These are phyloP conservation scores for Siniperca undulata DNA, from an alignment of 2,797 vertebrate species.

Conservation along the genomic window DNA sequence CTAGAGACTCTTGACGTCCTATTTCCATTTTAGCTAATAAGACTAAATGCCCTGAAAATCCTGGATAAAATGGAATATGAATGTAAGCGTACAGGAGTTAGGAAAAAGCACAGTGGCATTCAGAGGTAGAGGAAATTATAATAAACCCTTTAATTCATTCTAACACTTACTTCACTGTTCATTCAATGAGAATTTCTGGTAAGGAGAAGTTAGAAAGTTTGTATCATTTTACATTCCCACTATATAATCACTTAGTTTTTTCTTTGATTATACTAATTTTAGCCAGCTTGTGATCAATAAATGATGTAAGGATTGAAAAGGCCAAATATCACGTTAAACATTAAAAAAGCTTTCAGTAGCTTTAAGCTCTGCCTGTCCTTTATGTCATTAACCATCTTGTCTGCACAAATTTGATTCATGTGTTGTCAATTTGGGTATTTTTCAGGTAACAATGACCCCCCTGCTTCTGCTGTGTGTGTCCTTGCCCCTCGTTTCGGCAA, in stretches of 20 bases:
- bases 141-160: constrained; percentile 25
- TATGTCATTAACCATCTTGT: not conserved
- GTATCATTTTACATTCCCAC: not conserved
- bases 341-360: not conserved
- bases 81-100: constrained; percentile 9
- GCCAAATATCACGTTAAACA: not conserved
- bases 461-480: constrained; percentile 90
- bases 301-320: not conserved
- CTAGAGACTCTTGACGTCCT: constrained; percentile 28
- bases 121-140: constrained; percentile 23
- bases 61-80: constrained; percentile 26
- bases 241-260: not conserved
- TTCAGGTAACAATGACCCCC: constrained; percentile 89
- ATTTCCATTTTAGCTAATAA: constrained; percentile 49
- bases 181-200: constrained; percentile 9
- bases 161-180: constrained; percentile 50
- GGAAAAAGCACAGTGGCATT: constrained; percentile 13
- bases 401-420: not conserved
- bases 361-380: not conserved
- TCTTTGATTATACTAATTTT: not conserved
- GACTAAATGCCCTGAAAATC: constrained; percentile 9
- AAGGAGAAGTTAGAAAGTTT: not conserved
- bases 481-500: constrained; percentile 87
- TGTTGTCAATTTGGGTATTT: constrained; percentile 22
- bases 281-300: not conserved